Conservation (phyloP, 1,140 invertebrate species). For the Drosophila takahashii region DNA sequence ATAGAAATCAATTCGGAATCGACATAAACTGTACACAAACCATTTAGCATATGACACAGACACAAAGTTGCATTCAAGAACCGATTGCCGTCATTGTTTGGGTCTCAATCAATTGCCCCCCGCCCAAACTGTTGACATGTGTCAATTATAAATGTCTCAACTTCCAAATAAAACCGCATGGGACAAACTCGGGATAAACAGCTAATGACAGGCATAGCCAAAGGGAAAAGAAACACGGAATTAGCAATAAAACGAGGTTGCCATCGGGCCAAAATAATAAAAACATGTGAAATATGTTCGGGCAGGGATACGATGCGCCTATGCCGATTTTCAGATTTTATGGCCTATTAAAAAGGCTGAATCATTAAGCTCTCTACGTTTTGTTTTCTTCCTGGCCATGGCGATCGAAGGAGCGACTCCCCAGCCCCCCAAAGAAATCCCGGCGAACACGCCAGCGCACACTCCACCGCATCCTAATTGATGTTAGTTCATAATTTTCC, state of each 20-base stretch:
- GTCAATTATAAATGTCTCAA: conserved; percentile 75
- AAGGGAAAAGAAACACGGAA: conserved; percentile 13
- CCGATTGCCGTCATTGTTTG: conserved; percentile 23
- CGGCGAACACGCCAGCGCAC: conserved; percentile 2
- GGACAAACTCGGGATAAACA: conserved; percentile 38
- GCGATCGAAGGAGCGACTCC: conserved; percentile 7
- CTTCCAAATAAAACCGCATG: conserved; percentile 75
- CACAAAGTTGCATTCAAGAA: conserved; percentile 38
- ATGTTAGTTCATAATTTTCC: conserved; percentile 83
- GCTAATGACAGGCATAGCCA: conserved; percentile 60
- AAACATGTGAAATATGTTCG: conserved; percentile 81
- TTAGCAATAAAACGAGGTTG: conserved; percentile 62
- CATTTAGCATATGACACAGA: conserved; percentile 10
- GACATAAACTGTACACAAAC: not conserved
- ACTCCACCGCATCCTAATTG: conserved; percentile 68
- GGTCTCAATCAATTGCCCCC: conserved; percentile 6
- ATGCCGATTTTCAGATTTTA: conserved; percentile 80
- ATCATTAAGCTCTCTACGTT: conserved; percentile 69
- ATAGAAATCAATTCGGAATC: not conserved
- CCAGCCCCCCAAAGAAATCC: conserved; percentile 5
- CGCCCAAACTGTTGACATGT: conserved; percentile 59
- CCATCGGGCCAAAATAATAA: conserved; percentile 66
- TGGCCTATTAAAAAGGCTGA: conserved; percentile 81
- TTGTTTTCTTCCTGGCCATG: conserved; percentile 52
- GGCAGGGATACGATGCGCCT: conserved; percentile 62